A percentile compares a stretch with the other conserved stretches of the same genome.
Evolutionary conservation across 2,888 invertebrate genomes (phyloP).

Genomic region (Alviniconcha strummeri): DNA sequence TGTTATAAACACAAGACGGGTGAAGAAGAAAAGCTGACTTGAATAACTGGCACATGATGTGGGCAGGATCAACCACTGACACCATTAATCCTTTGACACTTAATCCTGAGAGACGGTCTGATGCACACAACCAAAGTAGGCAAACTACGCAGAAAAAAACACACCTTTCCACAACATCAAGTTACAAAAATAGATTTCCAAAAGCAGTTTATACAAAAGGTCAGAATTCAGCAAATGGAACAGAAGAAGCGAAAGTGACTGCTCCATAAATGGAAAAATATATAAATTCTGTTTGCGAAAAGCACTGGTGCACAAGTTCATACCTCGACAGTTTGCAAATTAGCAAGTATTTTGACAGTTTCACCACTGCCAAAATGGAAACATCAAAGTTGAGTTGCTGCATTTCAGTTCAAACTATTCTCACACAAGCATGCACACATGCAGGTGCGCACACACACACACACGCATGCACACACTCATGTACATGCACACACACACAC

Average conservation of each 20-base stretch:
- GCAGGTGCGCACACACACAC: not conserved
- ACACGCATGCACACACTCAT: not conserved
- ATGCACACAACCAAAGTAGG: too few relatives aligned
- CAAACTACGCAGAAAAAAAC: too few relatives aligned
- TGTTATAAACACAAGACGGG: too few relatives aligned
- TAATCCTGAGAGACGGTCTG: too few relatives aligned
- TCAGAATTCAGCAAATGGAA: not conserved
- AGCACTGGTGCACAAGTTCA: not conserved
- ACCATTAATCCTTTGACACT: too few relatives aligned
- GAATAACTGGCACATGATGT: too few relatives aligned
- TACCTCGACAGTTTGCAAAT: not conserved
- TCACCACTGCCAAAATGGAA: not conserved
- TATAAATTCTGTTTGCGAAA: not conserved
- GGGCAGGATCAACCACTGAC: too few relatives aligned
- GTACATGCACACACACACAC: conserved; percentile 6
- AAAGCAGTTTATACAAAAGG: not conserved
- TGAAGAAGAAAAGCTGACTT: too few relatives aligned
- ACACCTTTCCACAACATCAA: too few relatives aligned
- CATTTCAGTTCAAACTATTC: not conserved
- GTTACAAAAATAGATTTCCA: too few relatives aligned
- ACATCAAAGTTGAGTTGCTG: not conserved
- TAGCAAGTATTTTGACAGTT: not conserved
- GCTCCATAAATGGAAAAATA: not conserved
- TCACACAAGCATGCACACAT: not conserved
- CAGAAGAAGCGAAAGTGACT: not conserved